Evolutionary conservation across 2,113 vertebrate genomes (phyloP).

Genomic region (Antechinus stuartii): DNA sequence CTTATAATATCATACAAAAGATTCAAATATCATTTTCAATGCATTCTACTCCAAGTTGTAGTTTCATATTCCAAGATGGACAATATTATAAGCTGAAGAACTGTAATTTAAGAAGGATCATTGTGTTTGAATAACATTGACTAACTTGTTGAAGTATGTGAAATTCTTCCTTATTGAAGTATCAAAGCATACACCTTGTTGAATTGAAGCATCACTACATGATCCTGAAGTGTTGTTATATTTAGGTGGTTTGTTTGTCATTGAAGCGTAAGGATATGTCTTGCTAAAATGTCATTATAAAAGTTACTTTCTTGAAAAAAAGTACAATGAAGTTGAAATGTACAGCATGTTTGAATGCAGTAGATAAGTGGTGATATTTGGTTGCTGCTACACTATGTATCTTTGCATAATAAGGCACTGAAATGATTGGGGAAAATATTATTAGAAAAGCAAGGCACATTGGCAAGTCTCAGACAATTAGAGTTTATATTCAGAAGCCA

Average conservation of each 20-base stretch:
- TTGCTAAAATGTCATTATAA: not conserved
- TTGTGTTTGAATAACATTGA: not conserved
- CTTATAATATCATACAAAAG: slow-evolving; percentile 29
- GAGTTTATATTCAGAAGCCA: not conserved
- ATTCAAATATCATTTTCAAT: slow-evolving; percentile 6
- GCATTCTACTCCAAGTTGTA: not conserved
- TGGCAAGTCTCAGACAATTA: not conserved
- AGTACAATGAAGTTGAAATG: not conserved
- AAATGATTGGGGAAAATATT: not conserved
- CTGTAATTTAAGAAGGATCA: not conserved
- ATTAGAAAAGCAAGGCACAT: not conserved
- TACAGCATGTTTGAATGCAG: not conserved
- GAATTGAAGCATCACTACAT: not conserved
- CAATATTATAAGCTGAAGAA: no score
- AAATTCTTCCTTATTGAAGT: not conserved
- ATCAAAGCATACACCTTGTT: not conserved
- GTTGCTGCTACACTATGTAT: not conserved
- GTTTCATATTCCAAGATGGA: no score
- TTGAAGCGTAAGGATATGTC: not conserved
- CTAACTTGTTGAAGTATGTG: not conserved
- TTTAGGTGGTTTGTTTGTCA: no score
- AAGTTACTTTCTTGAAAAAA: not conserved
- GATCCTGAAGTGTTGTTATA: not conserved
- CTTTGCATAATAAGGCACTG: not conserved
- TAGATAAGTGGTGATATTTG: not conserved